Evolutionary conservation across 2,113 vertebrate species (phyloP).

Genomic region (Heterotilapia buettikoferi): DNA sequence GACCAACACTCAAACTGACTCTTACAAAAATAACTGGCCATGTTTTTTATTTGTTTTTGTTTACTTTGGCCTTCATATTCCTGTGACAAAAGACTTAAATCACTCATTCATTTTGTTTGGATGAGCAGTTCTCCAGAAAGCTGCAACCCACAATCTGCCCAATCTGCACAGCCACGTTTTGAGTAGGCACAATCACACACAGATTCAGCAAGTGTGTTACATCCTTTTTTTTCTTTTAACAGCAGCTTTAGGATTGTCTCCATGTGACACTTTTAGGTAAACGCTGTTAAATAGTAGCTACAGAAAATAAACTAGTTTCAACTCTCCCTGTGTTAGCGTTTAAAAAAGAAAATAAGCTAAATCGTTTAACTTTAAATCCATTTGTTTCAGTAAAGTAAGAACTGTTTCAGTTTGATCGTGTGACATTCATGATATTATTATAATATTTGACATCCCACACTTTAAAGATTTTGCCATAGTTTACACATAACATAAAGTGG

Average conservation of each 20-base stretch:
- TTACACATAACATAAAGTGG: background rate
- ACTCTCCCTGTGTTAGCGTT: background rate
- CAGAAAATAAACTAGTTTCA: accelerated
- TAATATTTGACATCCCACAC: background rate
- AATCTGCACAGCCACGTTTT: background rate
- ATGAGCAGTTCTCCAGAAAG: background rate
- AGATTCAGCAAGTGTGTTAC: background rate
- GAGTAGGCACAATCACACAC: background rate
- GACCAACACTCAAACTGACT: background rate
- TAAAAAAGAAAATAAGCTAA: accelerated
- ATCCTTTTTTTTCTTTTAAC: background rate
- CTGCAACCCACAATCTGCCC: background rate
- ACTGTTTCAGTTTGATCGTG: background rate
- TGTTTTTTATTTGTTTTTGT: background rate
- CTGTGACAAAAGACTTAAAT: background rate
- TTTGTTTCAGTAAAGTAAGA: background rate
- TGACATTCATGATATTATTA: background rate
- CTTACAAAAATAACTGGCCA: background rate
- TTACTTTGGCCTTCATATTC: background rate
- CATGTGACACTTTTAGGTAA: background rate
- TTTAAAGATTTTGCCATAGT: background rate
- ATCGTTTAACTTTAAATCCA: background rate
- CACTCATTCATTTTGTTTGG: background rate
- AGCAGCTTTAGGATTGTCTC: background rate
- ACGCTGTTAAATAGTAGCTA: background rate